Conservation (phyloP, 1,140 invertebrate genomes). For the Drosophila micromelanica region DNA sequence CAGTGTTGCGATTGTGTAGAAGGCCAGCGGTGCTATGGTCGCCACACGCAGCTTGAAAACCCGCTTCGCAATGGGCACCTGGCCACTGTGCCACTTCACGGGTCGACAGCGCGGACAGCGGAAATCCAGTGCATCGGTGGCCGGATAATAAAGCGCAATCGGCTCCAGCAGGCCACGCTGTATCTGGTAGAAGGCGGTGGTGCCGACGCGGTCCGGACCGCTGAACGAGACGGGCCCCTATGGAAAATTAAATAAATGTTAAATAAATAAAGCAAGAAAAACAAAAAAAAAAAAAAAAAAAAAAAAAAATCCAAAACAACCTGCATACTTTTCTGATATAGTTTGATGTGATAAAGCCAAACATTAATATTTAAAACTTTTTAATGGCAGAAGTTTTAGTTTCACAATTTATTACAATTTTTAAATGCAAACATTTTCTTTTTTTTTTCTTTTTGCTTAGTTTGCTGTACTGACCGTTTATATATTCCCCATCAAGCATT, state of each 20-base stretch:
- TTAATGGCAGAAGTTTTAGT: too few species aligned
- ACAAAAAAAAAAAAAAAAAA: too few species aligned
- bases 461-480: too few species aligned
- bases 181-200: constrained; percentile 93
- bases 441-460: too few species aligned
- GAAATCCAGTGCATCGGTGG: constrained; percentile 88
- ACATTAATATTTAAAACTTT: too few species aligned
- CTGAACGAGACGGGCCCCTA: constrained; percentile 94
- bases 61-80: constrained; percentile 91
- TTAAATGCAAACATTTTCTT: too few species aligned
- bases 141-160: constrained; percentile 91
- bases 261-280: not conserved
- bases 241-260: not conserved
- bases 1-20: constrained; percentile 88
- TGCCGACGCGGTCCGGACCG: constrained; percentile 93
- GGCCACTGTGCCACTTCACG: constrained; percentile 90
- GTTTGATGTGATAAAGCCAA: too few species aligned
- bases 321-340: too few species aligned
- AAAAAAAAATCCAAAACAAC: too few species aligned
- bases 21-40: constrained; percentile 90
- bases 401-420: too few species aligned
- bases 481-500: too few species aligned
- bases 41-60: constrained; percentile 89
- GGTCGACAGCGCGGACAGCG: constrained; percentile 89
- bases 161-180: constrained; percentile 89